Conservation (phyloP, 1,140 invertebrate genomes). For the Agrypnia vestita region DNA sequence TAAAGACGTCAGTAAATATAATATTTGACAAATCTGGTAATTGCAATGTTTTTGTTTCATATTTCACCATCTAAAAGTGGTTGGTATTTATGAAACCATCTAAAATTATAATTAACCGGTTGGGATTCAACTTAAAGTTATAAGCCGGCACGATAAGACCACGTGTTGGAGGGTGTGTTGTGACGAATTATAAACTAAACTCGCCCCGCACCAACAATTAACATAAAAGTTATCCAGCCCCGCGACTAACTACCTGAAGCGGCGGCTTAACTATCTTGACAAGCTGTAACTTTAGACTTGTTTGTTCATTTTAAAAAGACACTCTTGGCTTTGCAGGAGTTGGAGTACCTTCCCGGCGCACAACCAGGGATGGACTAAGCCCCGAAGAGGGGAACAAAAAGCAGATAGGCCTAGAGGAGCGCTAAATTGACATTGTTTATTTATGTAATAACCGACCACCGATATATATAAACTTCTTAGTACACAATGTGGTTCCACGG, state of each 20-base stretch:
- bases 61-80: too few species aligned
- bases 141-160: constrained; percentile 40
- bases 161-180: constrained; percentile 46
- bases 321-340: neutral
- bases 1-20: too few species aligned
- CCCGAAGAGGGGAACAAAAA: too few species aligned
- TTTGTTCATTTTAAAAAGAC: constrained; percentile 35
- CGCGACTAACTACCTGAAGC: constrained; percentile 51
- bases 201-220: constrained; percentile 56
- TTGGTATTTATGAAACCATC: constrained; percentile 2
- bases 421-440: too few species aligned
- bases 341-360: neutral
- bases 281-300: constrained; percentile 36
- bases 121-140: constrained; percentile 49
- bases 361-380: too few species aligned
- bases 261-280: constrained; percentile 54
- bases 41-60: too few species aligned
- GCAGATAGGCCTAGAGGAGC: too few species aligned
- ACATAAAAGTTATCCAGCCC: constrained; percentile 57
- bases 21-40: too few species aligned
- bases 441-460: too few species aligned
- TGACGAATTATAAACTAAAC: constrained; percentile 60
- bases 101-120: constrained; percentile 55
- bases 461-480: too few species aligned
- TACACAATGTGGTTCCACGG: too few species aligned